A percentile compares a stretch with the other conserved stretches of the same genome.
These are phyloP conservation scores for Menidia beryllina DNA, from an alignment of 2,113 vertebrate genomes.

Conservation along the genomic window DNA sequence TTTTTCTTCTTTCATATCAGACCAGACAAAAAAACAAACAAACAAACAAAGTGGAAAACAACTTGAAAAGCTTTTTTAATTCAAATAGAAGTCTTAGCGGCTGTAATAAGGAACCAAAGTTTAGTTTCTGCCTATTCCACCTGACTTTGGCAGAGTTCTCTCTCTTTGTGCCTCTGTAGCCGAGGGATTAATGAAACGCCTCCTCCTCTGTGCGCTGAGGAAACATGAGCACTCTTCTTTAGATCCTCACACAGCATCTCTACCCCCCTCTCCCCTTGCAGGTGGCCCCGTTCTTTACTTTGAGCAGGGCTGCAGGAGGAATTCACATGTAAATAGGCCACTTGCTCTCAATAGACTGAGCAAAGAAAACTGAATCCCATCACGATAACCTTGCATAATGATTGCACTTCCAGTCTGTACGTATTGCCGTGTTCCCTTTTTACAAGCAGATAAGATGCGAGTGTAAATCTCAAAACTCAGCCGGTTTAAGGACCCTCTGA, in stretches of 20 bases:
- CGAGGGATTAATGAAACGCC: constrained; percentile 70
- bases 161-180: constrained; percentile 42
- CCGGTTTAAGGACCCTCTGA: constrained; percentile 37
- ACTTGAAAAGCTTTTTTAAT: too few relatives aligned
- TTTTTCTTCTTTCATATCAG: too few relatives aligned
- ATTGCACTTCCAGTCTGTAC: constrained; percentile 33
- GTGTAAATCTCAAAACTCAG: constrained; percentile 47
- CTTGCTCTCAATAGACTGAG: constrained; percentile 63
- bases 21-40: too few relatives aligned
- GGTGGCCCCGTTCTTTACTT: constrained; percentile 70
- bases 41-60: too few relatives aligned
- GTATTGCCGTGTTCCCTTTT: constrained; percentile 39
- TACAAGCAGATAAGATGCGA: constrained; percentile 26
- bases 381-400: constrained; percentile 69
- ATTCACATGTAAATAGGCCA: constrained; percentile 85
- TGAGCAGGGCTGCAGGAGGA: constrained; percentile 56
- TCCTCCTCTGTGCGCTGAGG: constrained; percentile 65
- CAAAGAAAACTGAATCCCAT: constrained; percentile 72
- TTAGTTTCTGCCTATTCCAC: constrained; percentile 34
- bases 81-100: not conserved
- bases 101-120: not conserved
- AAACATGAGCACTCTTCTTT: constrained; percentile 73
- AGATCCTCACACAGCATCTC: constrained; percentile 34
- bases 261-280: constrained; percentile 54
- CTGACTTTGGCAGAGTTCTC: constrained; percentile 46